Base-by-base conservation (phyloP, 2,888 invertebrate genomes). In the Poecilobothrus nobilitatus region DNA sequence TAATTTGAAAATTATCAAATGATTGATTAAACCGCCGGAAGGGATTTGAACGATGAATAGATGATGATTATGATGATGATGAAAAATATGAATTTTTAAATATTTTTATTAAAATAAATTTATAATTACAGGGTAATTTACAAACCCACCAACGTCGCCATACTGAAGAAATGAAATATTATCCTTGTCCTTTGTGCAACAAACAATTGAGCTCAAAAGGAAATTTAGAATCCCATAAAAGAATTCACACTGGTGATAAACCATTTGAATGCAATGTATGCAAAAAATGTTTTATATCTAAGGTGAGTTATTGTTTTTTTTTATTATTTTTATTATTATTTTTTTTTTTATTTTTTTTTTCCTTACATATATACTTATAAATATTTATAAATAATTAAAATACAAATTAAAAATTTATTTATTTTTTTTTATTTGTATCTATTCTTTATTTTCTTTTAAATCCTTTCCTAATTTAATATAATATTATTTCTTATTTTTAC, bases 171-270 rank as follows among this genome's bases (percentile, higher is more conserved):
- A 53, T 53, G 53, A 53, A 53, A 53, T 53, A 53, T 53, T 53
- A 53, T 63, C 21, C 63, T 15, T 53, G 53, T 53, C 53, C 53
- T 53, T 53, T 53, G 53, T 53, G 53, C 53, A 53, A 53, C 53
- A 53, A 53, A 53, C 53, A 53, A 53, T 53, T 53, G 53, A 53
- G 53, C 53, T 53, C 53, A 53, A 53, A 53, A 53, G 53, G 53
- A 53, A 53, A 53, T 53, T 53, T 53, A 53, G 53, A 53, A 53
- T 53, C 53, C 53, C 69, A 69, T 53, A 65, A 68, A 66, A 62
- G 69, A 53, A 69, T 69, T 33, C 69, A 69, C 27, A 69, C 69
- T 18, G 68, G 68, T 22, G 69, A 69, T 62, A 62, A 63, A 21
- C 69, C 68, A 10, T 68, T 68, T 68, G 10, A 22, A n/a, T 69